phyloP scores from a whole-genome alignment of 35 echinoderm and acorn worm genomes.

The Apostichopus californicus region DNA sequence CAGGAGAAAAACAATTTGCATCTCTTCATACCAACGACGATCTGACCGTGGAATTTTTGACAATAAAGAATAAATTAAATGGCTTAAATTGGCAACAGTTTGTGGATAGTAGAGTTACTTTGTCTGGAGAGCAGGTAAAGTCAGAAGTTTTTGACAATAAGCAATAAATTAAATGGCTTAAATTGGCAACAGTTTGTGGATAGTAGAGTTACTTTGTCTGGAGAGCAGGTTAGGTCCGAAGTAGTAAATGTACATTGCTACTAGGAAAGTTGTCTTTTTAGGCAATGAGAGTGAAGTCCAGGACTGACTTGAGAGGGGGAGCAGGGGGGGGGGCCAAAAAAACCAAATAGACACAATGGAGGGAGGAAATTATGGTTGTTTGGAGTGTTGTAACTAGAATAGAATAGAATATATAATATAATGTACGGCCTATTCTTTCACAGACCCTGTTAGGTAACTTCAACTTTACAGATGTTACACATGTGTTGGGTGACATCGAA shows the following conservation, averaged over 20 bases:
- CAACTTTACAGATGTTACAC: background rate
- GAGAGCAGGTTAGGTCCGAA: conserved; percentile 19
- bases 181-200: conserved; percentile 8
- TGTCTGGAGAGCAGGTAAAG: conserved; percentile 29
- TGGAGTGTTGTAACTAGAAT: no score
- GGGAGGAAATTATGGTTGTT: no score
- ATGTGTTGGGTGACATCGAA: conserved; percentile 4
- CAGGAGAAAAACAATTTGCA: conserved; percentile 13
- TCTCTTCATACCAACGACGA: background rate
- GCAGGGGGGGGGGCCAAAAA: no score
- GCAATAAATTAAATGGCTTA: background rate
- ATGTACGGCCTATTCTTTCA: background rate
- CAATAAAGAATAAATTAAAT: conserved; percentile 6
- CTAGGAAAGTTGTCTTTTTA: no score
- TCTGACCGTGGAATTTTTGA: background rate
- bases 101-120: conserved; percentile 18
- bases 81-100: background rate
- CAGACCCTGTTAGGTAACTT: conserved; percentile 24
- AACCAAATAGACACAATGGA: no score
- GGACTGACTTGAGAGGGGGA: no score
- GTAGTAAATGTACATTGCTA: no score
- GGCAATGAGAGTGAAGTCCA: no score
- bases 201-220: background rate
- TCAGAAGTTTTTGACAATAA: background rate
- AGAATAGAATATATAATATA: no score